phyloP scores from a whole-genome alignment of 2,797 vertebrate genomes.

The Chelonia mydas region DNA sequence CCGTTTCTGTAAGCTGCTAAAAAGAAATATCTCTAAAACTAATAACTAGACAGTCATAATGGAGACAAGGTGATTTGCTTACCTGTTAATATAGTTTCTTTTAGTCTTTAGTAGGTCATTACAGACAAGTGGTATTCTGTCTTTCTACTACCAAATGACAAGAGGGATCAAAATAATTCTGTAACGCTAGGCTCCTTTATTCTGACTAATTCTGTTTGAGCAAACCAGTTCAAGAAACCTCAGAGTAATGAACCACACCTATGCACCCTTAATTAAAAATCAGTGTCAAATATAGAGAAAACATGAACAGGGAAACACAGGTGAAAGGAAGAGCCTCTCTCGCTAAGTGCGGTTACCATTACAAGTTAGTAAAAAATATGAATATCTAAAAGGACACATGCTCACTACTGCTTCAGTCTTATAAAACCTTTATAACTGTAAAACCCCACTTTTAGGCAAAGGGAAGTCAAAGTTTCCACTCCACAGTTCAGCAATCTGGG shows the following conservation, averaged over 20 bases:
- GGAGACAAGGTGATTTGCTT: background rate
- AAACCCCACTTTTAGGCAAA: background rate
- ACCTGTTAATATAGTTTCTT: background rate
- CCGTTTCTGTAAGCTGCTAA: background rate
- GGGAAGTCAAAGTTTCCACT: rapidly evolving
- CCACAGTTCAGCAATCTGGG: background rate
- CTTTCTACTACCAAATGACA: background rate
- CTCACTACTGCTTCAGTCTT: rapidly evolving
- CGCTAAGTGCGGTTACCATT: background rate
- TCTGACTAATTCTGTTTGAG: rapidly evolving
- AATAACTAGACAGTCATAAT: background rate
- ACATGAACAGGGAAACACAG: background rate
- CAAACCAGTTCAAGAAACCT: background rate
- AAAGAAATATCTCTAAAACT: background rate
- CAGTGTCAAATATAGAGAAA: background rate
- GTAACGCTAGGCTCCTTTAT: background rate
- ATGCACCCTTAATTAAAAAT: rapidly evolving
- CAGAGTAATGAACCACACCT: background rate
- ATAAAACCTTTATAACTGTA: background rate
- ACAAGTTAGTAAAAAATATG: background rate
- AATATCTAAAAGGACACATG: background rate
- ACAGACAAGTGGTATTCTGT: background rate
- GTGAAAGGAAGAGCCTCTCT: background rate
- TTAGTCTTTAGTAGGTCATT: background rate
- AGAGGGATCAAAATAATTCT: background rate